Conservation (phyloP, 23 tunicate species). For the Ciona savignyi region DNA sequence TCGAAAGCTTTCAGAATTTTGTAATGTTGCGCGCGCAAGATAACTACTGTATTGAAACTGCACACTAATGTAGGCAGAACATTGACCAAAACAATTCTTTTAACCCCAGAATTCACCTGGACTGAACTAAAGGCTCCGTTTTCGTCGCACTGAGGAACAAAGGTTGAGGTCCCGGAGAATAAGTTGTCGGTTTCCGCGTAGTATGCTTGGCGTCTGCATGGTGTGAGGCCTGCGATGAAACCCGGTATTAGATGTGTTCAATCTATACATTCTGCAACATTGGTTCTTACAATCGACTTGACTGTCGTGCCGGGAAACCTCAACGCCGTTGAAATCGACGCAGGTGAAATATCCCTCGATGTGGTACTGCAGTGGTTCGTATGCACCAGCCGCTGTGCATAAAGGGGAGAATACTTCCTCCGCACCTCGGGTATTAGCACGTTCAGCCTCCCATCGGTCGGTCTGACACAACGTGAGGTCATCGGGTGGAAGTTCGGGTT, state of each 20-base stretch:
- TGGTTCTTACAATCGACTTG: slow-evolving; percentile 76
- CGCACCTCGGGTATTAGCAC: slow-evolving; percentile 6
- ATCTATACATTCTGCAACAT: too few species aligned
- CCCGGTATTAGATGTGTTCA: too few species aligned
- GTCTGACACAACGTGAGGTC: slow-evolving; percentile 53
- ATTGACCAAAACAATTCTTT: too few species aligned
- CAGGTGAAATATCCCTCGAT: slow-evolving; percentile 60
- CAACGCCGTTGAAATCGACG: slow-evolving; percentile 77
- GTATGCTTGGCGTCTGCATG: slow-evolving; percentile 59
- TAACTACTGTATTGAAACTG: too few species aligned
- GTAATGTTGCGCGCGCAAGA: too few species aligned
- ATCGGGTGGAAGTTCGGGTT: slow-evolving; percentile 10
- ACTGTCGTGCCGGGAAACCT: slow-evolving; percentile 24
- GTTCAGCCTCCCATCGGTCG: slow-evolving; percentile 27
- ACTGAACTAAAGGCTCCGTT: slow-evolving; percentile 47
- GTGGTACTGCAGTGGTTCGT: slow-evolving; percentile 77
- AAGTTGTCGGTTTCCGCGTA: slow-evolving; percentile 71
- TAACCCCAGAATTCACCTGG: slow-evolving; percentile 52
- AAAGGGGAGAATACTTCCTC: slow-evolving; percentile 38
- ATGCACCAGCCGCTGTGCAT: slow-evolving; percentile 87
- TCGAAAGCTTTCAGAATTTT: background rate
- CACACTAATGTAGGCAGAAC: too few species aligned
- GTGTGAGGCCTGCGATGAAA: slow-evolving; percentile 62
- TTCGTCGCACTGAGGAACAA: slow-evolving; percentile 61
- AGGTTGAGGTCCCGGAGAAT: slow-evolving; percentile 30